These are phyloP conservation scores for Sacculina carcini DNA, from an alignment of 2,888 invertebrate species.

Conservation along the genomic window DNA sequence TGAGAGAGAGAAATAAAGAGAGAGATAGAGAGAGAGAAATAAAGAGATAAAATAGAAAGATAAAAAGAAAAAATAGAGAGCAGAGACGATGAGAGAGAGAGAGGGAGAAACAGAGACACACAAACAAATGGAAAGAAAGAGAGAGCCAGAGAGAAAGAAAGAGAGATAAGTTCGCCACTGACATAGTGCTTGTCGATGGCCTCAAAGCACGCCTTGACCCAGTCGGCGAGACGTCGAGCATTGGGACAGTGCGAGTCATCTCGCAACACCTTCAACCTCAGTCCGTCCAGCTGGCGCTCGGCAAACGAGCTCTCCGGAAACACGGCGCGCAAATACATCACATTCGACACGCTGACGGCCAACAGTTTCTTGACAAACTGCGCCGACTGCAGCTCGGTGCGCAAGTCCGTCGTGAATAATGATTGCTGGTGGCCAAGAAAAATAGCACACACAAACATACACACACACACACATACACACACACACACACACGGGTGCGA, in stretches of 20 bases:
- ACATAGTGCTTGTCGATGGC: slow-evolving; percentile 25
- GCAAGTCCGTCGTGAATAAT: slow-evolving; percentile 20
- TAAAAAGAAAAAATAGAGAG: neutral
- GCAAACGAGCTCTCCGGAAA: slow-evolving; percentile 23
- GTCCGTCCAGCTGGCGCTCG: slow-evolving; percentile 21
- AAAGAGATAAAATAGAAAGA: no score
- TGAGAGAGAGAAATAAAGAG: no score
- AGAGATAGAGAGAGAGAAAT: no score
- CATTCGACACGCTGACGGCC: slow-evolving; percentile 22
- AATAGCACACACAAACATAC: no score
- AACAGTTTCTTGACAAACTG: slow-evolving; percentile 22
- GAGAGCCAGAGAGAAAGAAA: no score
- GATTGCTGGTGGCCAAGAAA: slow-evolving; percentile 19
- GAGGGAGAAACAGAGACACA: neutral
- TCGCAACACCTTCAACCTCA: slow-evolving; percentile 20
- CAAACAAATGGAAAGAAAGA: neutral
- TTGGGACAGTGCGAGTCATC: slow-evolving; percentile 20
- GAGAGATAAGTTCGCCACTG: slow-evolving; percentile 14
- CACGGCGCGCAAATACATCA: slow-evolving; percentile 22
- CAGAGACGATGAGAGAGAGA: neutral
- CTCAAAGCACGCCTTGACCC: slow-evolving; percentile 24
- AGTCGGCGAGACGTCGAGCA: slow-evolving; percentile 20
- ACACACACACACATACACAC: no score
- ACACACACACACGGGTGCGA: no score
- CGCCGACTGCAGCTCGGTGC: slow-evolving; percentile 19